Percentiles rank a stretch among this genome's conserved stretches.
These are phyloP conservation scores for Escarpia spicata DNA, from an alignment of 2,888 invertebrate species.

Conservation along the genomic window DNA sequence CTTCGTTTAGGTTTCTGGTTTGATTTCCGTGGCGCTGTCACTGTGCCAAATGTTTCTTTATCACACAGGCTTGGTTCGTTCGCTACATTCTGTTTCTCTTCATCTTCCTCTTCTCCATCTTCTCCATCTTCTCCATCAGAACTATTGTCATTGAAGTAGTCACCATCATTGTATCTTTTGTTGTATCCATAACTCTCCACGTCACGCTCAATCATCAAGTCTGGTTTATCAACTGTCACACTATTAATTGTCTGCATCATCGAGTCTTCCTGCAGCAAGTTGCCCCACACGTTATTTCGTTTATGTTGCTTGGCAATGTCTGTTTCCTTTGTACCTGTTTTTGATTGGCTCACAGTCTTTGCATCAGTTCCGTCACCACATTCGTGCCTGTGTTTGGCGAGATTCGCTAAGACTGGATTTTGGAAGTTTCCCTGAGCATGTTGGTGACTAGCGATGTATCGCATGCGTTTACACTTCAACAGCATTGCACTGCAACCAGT, in stretches of 20 bases:
- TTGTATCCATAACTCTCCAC: neutral
- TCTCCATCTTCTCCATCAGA: neutral
- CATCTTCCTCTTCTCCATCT: neutral
- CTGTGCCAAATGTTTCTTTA: conserved; percentile 8
- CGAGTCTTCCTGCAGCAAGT: neutral
- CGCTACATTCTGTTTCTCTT: neutral
- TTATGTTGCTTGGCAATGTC: neutral
- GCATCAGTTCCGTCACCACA: neutral
- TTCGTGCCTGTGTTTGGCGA: neutral
- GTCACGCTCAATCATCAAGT: conserved; percentile 10
- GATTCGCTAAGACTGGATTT: neutral
- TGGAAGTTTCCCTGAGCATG: neutral
- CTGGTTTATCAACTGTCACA: neutral
- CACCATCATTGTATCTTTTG: neutral
- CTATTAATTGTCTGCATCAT: neutral
- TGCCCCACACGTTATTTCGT: neutral
- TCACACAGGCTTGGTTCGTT: neutral
- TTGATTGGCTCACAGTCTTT: neutral
- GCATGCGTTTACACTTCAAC: conserved; percentile 13
- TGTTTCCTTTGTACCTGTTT: neutral
- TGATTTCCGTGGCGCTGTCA: neutral
- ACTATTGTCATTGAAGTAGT: neutral
- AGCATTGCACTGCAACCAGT: neutral
- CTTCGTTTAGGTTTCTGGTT: neutral
- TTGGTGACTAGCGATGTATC: neutral